Percentiles rank a stretch among this genome's conserved stretches.
These are phyloP conservation scores for Amazona guildingii DNA, from an alignment of 2,113 vertebrate genomes.

Conservation along the genomic window DNA sequence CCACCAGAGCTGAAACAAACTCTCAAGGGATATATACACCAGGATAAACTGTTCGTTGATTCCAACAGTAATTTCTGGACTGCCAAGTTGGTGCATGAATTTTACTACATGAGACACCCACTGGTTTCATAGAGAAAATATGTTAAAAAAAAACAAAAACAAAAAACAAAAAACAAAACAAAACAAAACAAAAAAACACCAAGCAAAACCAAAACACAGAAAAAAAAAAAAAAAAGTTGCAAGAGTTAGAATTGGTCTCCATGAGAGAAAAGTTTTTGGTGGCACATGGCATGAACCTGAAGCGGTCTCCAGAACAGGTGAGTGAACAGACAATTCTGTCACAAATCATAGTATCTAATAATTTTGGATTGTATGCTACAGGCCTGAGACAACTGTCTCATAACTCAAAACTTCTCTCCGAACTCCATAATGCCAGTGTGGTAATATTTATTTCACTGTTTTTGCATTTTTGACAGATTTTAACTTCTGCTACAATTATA, in stretches of 20 bases:
- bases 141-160: neutral
- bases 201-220: neutral
- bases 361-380: neutral
- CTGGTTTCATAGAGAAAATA: neutral
- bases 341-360: neutral
- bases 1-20: neutral
- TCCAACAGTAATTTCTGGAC: neutral
- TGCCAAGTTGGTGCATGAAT: neutral
- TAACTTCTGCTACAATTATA: neutral
- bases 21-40: neutral
- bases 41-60: neutral
- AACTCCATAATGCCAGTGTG: neutral
- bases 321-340: neutral
- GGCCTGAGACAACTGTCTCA: neutral
- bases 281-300: neutral
- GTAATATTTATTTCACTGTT: neutral
- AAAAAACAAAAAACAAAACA: too few species aligned
- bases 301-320: neutral
- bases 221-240: neutral
- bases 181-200: too few species aligned
- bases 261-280: neutral
- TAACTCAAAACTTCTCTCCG: neutral
- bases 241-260: neutral
- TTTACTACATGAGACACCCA: neutral
- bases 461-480: neutral